These are phyloP conservation scores for Carterocephalus palaemon DNA, from an alignment of 2,888 invertebrate genomes.

Conservation along the genomic window DNA sequence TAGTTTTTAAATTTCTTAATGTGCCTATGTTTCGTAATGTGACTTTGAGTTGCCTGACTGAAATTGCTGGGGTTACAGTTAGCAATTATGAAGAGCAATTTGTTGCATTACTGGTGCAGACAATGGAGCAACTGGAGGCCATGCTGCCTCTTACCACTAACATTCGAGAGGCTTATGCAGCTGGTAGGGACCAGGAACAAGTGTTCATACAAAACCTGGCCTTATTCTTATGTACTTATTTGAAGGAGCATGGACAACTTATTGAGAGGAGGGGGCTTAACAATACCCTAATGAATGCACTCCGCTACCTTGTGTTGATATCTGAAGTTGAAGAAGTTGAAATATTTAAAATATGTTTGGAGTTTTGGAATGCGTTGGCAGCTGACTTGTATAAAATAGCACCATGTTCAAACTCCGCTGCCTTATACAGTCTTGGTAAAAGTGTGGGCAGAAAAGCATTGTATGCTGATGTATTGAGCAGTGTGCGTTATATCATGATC, in stretches of 20 bases:
- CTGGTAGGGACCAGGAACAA: conserved; percentile 97
- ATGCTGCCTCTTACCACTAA: conserved; percentile 96
- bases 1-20: conserved; percentile 97
- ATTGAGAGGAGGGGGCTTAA: conserved; percentile 90
- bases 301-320: conserved; percentile 92
- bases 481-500: conserved; percentile 98
- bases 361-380: conserved; percentile 98
- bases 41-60: conserved; percentile 98
- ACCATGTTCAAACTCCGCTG: conserved; percentile 80
- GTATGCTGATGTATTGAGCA: conserved; percentile 89
- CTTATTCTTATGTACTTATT: conserved; percentile 96
- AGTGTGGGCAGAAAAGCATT: conserved; percentile 82
- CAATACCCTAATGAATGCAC: conserved; percentile 88
- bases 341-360: conserved; percentile 99
- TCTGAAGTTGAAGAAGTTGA: conserved; percentile 99
- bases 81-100: conserved; percentile 96
- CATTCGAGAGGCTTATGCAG: conserved; percentile 95
- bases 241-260: conserved; percentile 96
- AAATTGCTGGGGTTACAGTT: conserved; percentile 95
- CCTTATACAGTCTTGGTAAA: conserved; percentile 61
- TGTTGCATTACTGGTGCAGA: conserved; percentile 91
- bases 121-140: conserved; percentile 93
- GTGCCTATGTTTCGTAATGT: conserved; percentile 99
- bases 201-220: conserved; percentile 99
- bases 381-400: conserved; percentile 95